Base-by-base conservation (phyloP, 2,797 vertebrate genomes). In the Poeciliopsis gracilis region DNA sequence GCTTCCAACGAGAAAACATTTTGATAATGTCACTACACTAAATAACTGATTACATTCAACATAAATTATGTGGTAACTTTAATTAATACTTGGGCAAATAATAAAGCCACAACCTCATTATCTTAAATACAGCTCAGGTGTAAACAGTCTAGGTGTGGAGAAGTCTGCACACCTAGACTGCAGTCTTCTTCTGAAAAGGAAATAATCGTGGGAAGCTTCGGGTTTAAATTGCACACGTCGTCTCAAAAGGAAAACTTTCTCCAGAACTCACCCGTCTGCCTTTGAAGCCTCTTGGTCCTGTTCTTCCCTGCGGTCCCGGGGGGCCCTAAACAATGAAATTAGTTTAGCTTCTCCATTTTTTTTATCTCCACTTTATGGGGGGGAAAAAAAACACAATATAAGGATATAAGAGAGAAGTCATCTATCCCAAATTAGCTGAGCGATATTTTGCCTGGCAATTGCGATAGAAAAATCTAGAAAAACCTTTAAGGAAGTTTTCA, bases 261-360 rank as follows among this genome's bases (percentile, higher is more conserved):
- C 13, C 38, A 28, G 49, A 63, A 96, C 97, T 92, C 92, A 98
- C 97, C 84, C 93, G 93, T 93, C 96, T 96, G 89, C 98, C 98
- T 92, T 98, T 99, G 78, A 96, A 97, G 49, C 98, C 98, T 92
- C 96, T 93, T 30, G 93, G 95, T 91, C 98, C 98, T 89, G 95
- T 91, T 70, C 90, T 84, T 83, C 98, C 98, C 80, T 97, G 97
- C 81, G 95, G 93, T 80, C 98, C 98, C 55, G 97, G 97, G 83
- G 97, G 97, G 73, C 98, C 98, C 98, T 99, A 73, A 83, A 18
- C 20, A 73, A 25, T 18, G 23, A 69, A 2, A 69, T 13, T 7
- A 15, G 12, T n/a, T 25, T n/a, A 25, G n/a, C 36, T 63, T 33
- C 6, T 0, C 13, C 3, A 12, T n/a, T 10, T 41, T 23, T 25